These are phyloP conservation scores for Paratrypauchen microcephalus DNA, from an alignment of 2,797 vertebrate genomes.

Conservation along the genomic window DNA sequence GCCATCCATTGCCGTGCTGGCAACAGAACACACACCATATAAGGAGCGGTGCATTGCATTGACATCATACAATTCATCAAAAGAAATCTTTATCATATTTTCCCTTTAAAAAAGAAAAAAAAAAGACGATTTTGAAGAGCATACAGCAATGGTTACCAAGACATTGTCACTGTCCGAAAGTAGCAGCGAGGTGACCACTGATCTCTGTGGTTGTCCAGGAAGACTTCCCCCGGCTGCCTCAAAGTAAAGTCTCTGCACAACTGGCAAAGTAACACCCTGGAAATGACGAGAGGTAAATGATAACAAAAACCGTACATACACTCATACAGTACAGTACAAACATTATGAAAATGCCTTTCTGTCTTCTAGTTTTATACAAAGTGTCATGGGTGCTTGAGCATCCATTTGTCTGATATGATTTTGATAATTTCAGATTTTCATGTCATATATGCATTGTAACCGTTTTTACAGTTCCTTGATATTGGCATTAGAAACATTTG, in stretches of 20 bases:
- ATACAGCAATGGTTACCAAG: slow-evolving; percentile 54
- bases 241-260: slow-evolving; percentile 45
- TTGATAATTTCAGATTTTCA: slow-evolving; percentile 53
- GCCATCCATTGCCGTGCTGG: slow-evolving; percentile 72
- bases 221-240: slow-evolving; percentile 49
- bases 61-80: slow-evolving; percentile 74
- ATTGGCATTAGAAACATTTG: slow-evolving; percentile 64
- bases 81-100: slow-evolving; percentile 63
- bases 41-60: slow-evolving; percentile 73
- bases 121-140: slow-evolving; percentile 50
- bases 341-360: slow-evolving; percentile 67
- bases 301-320: slow-evolving; percentile 63
- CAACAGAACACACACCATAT: slow-evolving; percentile 69
- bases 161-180: slow-evolving; percentile 45
- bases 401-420: slow-evolving; percentile 38
- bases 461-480: slow-evolving; percentile 60
- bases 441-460: slow-evolving; percentile 39
- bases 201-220: slow-evolving; percentile 56
- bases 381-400: slow-evolving; percentile 55
- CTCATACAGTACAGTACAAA: slow-evolving; percentile 71
- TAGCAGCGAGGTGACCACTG: slow-evolving; percentile 42
- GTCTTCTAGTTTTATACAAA: slow-evolving; percentile 66
- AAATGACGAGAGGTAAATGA: slow-evolving; percentile 61
- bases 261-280: slow-evolving; percentile 51
- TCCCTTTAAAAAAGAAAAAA: slow-evolving; percentile 50